Evolutionary conservation across 2,888 invertebrate genomes (phyloP), one percentile per base, ranked within the genome.

Genomic region (Itoplectis maculator): DNA sequence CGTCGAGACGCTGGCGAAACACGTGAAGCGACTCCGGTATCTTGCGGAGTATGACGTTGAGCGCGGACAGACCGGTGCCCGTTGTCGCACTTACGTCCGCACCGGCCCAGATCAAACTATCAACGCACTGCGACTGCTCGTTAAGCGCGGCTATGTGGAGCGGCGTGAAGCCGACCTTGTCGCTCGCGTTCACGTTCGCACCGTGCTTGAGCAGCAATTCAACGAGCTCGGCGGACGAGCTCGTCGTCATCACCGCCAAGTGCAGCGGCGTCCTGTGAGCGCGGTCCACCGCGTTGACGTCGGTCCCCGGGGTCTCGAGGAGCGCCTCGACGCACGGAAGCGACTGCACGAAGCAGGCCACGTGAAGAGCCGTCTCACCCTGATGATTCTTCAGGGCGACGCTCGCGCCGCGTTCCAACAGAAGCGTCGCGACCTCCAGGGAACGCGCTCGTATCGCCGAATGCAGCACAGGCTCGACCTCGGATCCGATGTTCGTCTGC

Each of bases 341-440:
- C 2, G 92, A 91, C 56, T 93, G 92, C 0, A 91, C 89, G 78
- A 91, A 90, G 37, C 93, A 93, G 0, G 94, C 94, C 9, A 94
- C 91, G 87, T 95, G 95, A 1, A 95, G 89, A 0, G 94, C 91
- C 0, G 94, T 93, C 87, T 94, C 94, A 56, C 94, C 93, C 45
- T 93, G 89, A 7, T 88, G 84, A 78, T 93, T 93, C 56, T 89
- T 89, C 61, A 91, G 91, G 9, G 93, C 92, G 0, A 94, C 88
- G 66, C 91, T 92, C 2, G 93, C 94, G 0, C 94, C 94, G 15
- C 88, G 88, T 0, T 93, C 90, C 6, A 94, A 84, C n/a, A 94
- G 86, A 1, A 93, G 72, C 69, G 90, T 90, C 0, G 92, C 92
- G 3, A 92, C 91, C 18, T 92, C 90, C 1, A 89, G 85, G 0